Base-by-base conservation (phyloP, 1,140 invertebrate genomes). In the Onthophagus taurus region DNA sequence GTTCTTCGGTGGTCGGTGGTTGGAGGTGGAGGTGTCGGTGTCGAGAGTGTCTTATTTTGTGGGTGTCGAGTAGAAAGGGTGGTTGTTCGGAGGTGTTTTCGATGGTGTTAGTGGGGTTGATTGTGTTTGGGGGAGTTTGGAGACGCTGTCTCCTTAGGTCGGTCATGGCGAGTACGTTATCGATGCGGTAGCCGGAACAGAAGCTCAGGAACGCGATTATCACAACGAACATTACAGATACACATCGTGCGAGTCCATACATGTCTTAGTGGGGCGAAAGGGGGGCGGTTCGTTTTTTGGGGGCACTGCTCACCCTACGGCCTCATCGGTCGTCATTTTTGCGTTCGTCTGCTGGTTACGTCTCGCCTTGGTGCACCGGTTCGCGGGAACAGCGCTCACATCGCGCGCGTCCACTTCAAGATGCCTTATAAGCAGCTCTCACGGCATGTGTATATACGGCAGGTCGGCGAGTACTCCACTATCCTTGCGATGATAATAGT, bases 171-270 rank as follows among this genome's bases (percentile, higher is more conserved):
- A 53, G 21, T 45, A n/a, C n/a, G n/a, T 50, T 57, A 62, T 64
- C 60, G 55, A 58, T 62, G 59, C 53, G 61, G 61, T 62, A 61
- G 56, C 54, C 60, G 44, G 58, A 62, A 58, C 61, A 64, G n/a
- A n/a, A n/a, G 58, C 58, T 59, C 44, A 60, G 54, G 53, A 61
- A 51, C 41, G 54, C 54, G 57, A 62, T 52, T 45, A 60, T 55
- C 57, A 59, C 57, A 60, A 64, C 54, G 49, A 60, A 60, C 54
- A 61, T 44, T 57, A 63, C 57, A 59, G 59, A 63, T 61, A 60
- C 55, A 56, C 61, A 64, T 56, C 55, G 56, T 53, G 55, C 58
- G 58, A 59, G 53, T 55, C 52, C 53, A 60, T 52, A 61, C 61
- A 64, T 64, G 59, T 62, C 61, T 64, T 52, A 50, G 42, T 26